Evolutionary conservation across 2,113 vertebrate genomes (phyloP).

Genomic region (Oophaga pumilio): DNA sequence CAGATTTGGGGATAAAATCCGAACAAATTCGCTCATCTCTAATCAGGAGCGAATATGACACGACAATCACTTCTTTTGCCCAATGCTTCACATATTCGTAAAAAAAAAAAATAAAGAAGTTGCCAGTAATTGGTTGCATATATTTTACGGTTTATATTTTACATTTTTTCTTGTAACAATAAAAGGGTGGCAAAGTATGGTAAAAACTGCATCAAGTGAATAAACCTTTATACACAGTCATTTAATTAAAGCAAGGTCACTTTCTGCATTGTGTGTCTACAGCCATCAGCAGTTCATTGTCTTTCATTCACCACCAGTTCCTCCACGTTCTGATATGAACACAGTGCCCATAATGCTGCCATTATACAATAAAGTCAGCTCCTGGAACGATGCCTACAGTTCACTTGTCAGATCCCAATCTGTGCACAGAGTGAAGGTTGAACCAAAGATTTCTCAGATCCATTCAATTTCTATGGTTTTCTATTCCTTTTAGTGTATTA

Average conservation of each 20-base stretch:
- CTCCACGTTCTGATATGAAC: neutral
- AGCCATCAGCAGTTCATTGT: neutral
- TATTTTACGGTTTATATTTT: no score
- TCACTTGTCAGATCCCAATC: slow-evolving; percentile 17
- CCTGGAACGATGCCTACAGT: slow-evolving; percentile 1
- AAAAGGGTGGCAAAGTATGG: no score
- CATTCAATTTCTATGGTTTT: neutral
- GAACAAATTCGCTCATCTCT: no score
- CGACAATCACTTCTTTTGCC: neutral
- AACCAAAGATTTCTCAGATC: slow-evolving; percentile 8
- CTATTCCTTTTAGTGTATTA: neutral
- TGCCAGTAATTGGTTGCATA: no score
- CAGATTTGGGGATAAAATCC: no score
- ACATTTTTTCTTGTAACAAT: no score
- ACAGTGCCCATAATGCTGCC: neutral
- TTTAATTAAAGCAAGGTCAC: neutral
- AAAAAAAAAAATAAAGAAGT: no score
- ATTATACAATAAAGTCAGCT: slow-evolving; percentile 3
- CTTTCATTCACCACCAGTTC: neutral
- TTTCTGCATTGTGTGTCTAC: neutral
- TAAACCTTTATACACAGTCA: neutral
- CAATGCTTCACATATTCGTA: neutral
- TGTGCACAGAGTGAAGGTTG: slow-evolving; percentile 42
- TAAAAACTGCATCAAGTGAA: no score
- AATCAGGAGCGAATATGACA: neutral